Evolutionary conservation across 2,797 vertebrate species (phyloP), one percentile per base, ranked within the genome.

Genomic region (Mus spretus): DNA sequence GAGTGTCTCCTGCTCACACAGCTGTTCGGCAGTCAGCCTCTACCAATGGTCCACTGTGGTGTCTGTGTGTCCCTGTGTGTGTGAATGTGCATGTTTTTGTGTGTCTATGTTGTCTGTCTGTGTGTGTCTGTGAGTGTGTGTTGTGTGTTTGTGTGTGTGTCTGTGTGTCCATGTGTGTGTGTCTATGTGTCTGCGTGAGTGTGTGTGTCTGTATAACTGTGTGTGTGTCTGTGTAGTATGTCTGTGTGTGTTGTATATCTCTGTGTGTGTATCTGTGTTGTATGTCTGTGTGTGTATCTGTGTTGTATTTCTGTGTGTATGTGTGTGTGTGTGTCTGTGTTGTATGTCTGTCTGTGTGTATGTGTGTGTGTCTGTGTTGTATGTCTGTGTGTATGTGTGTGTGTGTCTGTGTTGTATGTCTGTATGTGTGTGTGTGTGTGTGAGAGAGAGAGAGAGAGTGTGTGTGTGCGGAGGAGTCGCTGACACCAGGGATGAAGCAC

Each of bases 21-120:
- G 89, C 53, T 6, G 75, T 75, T 34, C 19, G 7, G 65, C 34
- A 24, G 47, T 86, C 7, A 0, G 6, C 28, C 11, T 28, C 47
- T 0, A 0, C 79, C 57, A 59, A 26, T 37, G n/a, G 34, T 59
- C 65, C 65, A 1, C 19, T 26, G 0, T 15, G 10, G 78, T 2
- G 14, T 88, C 14, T 34, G 78, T 28, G 0, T 84, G 82, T 11
- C 50, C 50, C 50, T 20, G 82, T 84, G 26, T 63, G 26, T 22
- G 14, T 78, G 31, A 10, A 0, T 37, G 0, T 1, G 91, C 1
- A 90, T 37, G 15, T 17, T 4, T 19, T 9, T 74, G 19, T n/a
- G 67, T 31, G 63, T 65, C 5, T 65, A 26, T 63, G 24, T 63
- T 63, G 7, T 24, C 2, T 61, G 22, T 61, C 2, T 63, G 61